Percentiles rank a stretch among this genome's conserved stretches.
phyloP scores from a whole-genome alignment of 2,113 vertebrate genomes.

The Myodes glareolus region DNA sequence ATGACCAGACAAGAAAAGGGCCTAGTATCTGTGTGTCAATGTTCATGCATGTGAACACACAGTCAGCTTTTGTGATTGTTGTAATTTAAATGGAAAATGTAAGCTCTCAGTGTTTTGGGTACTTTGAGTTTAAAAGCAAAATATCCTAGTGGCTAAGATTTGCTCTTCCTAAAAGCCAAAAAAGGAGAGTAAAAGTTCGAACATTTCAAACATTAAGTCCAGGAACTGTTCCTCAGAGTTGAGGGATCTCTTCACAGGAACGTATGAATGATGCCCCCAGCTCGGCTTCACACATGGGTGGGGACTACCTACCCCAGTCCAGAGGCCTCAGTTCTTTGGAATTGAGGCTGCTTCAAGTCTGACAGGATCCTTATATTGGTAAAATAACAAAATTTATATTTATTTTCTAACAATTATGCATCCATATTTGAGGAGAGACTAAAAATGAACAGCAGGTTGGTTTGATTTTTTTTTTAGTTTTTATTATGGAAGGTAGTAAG shows the following conservation, averaged over 20 bases:
- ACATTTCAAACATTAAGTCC: neutral
- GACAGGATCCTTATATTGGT: neutral
- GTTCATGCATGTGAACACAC: neutral
- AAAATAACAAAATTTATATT: neutral
- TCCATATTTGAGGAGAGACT: constrained; percentile 14
- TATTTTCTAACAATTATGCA: neutral
- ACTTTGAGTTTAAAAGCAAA: neutral
- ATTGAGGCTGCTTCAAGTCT: neutral
- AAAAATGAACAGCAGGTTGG: neutral
- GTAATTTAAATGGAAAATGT: neutral
- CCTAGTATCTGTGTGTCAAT: neutral
- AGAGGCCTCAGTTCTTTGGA: neutral
- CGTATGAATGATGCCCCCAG: fast-evolving
- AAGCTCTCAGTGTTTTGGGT: neutral
- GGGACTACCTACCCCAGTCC: neutral
- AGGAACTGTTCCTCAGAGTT: neutral
- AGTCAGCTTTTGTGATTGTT: neutral
- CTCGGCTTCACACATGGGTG: too few relatives aligned
- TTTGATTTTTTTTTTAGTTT: neutral
- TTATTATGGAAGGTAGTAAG: neutral
- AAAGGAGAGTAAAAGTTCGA: neutral
- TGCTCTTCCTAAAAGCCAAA: neutral
- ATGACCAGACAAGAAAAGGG: neutral
- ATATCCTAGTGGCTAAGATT: neutral
- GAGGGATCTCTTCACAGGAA: neutral